Conservation (phyloP, 1,140 invertebrate genomes). For the Maconellicoccus hirsutus region DNA sequence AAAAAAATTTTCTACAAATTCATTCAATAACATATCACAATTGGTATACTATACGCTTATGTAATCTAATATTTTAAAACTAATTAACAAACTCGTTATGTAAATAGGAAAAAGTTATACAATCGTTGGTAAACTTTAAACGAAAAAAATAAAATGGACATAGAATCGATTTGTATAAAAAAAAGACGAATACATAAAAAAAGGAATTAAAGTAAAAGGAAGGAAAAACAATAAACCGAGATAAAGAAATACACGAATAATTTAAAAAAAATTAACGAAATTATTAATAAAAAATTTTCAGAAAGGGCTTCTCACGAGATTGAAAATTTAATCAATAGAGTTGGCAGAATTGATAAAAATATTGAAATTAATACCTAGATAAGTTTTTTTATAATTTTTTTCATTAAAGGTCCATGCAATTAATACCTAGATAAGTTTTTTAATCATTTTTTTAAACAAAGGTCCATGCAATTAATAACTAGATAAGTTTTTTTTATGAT, state of each 20-base stretch:
- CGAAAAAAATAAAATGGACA: background rate
- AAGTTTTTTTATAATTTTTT: too few species aligned
- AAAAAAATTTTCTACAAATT: background rate
- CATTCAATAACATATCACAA: background rate
- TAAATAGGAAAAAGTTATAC: background rate
- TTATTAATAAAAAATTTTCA: too few species aligned
- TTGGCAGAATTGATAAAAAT: too few species aligned
- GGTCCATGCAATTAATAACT: too few species aligned
- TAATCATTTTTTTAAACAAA: too few species aligned
- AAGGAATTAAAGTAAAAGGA: background rate
- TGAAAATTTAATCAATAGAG: too few species aligned
- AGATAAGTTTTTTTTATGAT: too few species aligned
- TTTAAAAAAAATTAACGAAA: background rate
- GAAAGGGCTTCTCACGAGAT: too few species aligned
- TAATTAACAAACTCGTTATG: slow-evolving; percentile 3
- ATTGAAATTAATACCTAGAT: too few species aligned
- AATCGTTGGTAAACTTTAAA: slow-evolving; percentile 5
- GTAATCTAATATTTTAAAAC: background rate
- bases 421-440: too few species aligned
- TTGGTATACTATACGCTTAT: background rate
- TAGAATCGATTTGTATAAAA: background rate
- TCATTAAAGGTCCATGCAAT: too few species aligned
- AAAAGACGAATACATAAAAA: background rate
- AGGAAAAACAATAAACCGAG: background rate
- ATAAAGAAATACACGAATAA: too few species aligned